phyloP scores from a whole-genome alignment of 2,888 invertebrate genomes.

The Pheosia gnoma region DNA sequence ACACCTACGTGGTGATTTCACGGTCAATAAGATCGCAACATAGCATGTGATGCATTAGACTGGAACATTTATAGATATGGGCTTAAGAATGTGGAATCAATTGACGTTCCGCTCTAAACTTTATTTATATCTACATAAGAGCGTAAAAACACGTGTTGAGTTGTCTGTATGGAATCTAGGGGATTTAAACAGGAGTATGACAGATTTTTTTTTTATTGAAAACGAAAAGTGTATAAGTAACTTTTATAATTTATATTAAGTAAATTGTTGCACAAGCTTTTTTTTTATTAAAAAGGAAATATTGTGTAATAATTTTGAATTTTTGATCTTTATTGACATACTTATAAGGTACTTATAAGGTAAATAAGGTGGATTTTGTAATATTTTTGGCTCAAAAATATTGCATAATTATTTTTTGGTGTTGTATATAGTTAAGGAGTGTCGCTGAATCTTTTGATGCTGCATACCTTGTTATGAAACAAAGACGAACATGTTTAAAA shows the following conservation, averaged over 20 bases:
- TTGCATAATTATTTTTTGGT: not conserved
- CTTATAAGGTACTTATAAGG: no score
- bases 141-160: not conserved
- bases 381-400: no score
- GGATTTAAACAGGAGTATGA: no score
- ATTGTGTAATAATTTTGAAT: not conserved
- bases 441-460: not conserved
- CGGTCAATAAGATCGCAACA: constrained; percentile 20
- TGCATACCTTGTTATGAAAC: not conserved
- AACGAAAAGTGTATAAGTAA: no score
- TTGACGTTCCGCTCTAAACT: constrained; percentile 3
- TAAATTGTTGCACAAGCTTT: no score
- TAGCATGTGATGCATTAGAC: constrained; percentile 23
- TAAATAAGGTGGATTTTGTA: no score
- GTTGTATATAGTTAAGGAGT: not conserved
- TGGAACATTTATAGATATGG: constrained; percentile 18
- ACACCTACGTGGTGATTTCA: constrained; percentile 23
- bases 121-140: not conserved
- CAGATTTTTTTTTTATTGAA: no score
- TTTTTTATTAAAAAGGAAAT: no score
- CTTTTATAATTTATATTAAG: no score
- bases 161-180: no score
- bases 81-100: constrained; percentile 26
- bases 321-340: no score
- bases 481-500: not conserved